A percentile compares a stretch with the other conserved stretches of the same genome.
phyloP scores from a whole-genome alignment of 2,113 vertebrate genomes.

The Atrichornis clamosus region DNA sequence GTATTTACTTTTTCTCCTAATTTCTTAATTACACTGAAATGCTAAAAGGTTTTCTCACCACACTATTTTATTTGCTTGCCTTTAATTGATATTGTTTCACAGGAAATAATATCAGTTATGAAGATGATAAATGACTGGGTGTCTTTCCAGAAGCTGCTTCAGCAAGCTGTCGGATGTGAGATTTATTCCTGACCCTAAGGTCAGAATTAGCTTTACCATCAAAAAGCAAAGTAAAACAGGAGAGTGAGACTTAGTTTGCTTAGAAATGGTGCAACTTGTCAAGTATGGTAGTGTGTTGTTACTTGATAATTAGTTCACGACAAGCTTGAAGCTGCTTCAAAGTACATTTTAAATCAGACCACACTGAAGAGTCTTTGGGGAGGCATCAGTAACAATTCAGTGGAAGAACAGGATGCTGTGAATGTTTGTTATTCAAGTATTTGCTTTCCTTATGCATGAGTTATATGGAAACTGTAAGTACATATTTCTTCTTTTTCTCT shows the following conservation, averaged over 20 bases:
- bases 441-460: background rate
- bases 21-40: background rate
- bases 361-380: conserved; percentile 18
- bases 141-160: conserved; percentile 57
- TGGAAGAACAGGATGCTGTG: background rate
- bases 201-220: conserved; percentile 40
- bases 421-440: background rate
- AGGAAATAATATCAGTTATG: conserved; percentile 45
- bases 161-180: conserved; percentile 27
- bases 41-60: conserved; percentile 26
- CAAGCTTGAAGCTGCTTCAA: conserved; percentile 34
- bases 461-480: background rate
- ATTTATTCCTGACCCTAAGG: conserved; percentile 55
- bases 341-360: conserved; percentile 60
- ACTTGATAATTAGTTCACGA: conserved; percentile 65
- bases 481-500: background rate
- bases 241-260: conserved; percentile 23
- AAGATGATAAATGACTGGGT: conserved; percentile 51
- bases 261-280: conserved; percentile 32
- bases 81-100: conserved; percentile 56
- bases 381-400: conserved; percentile 33
- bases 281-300: conserved; percentile 14
- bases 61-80: conserved; percentile 44
- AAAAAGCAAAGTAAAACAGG: background rate
- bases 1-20: background rate